Conservation (phyloP, 2,888 invertebrate species). For the Galerucella pusilla region DNA sequence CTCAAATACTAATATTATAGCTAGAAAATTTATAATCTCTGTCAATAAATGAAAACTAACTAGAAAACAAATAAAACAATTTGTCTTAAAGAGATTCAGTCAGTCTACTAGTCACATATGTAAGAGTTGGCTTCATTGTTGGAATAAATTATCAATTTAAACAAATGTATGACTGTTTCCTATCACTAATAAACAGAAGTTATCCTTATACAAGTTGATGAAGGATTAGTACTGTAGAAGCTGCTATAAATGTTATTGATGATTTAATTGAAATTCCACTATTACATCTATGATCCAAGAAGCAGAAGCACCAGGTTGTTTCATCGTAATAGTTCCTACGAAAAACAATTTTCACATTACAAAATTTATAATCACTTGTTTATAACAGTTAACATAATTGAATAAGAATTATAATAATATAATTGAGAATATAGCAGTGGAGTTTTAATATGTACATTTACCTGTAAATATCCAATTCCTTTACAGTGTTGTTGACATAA, state of each 20-base stretch:
- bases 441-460: constrained; percentile 55
- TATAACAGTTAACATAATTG: too few relatives aligned
- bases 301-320: constrained; percentile 90
- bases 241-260: constrained; percentile 43
- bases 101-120: too few relatives aligned
- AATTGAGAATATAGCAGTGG: neutral
- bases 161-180: neutral
- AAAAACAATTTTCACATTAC: constrained; percentile 34
- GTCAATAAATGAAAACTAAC: too few relatives aligned
- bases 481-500: constrained; percentile 88
- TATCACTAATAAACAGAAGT: neutral
- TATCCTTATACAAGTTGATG: constrained; percentile 21
- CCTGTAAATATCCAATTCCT: constrained; percentile 86
- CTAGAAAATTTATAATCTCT: too few relatives aligned
- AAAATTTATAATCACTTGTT: too few relatives aligned
- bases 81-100: too few relatives aligned
- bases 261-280: constrained; percentile 47
- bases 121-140: too few relatives aligned
- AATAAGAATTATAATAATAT: too few relatives aligned
- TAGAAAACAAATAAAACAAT: too few relatives aligned
- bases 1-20: too few relatives aligned
- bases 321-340: constrained; percentile 83
- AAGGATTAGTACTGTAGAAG: constrained; percentile 26
- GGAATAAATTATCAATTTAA: neutral
- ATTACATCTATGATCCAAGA: constrained; percentile 91